phyloP scores from a whole-genome alignment of 2,797 vertebrate species.

The Halcyon leucocephala region DNA sequence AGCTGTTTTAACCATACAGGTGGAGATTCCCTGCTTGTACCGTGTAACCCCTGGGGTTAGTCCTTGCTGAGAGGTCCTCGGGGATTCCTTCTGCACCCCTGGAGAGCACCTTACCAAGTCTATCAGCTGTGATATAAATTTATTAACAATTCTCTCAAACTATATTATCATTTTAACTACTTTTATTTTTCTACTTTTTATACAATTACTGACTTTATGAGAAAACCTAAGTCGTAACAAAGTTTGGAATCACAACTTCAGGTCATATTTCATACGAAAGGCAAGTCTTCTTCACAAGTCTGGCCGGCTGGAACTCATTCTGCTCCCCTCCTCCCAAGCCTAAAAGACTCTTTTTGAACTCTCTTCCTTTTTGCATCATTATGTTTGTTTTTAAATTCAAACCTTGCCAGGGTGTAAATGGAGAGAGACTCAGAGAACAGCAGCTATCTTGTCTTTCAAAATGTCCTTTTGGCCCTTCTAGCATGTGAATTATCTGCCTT shows the following conservation, averaged over 20 bases:
- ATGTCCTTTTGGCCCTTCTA: neutral
- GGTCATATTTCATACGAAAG: rapidly evolving
- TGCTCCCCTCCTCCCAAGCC: neutral
- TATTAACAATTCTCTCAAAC: neutral
- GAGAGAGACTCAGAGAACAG: neutral
- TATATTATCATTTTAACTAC: neutral
- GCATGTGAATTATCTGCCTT: neutral
- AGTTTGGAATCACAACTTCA: neutral
- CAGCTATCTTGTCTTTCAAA: neutral
- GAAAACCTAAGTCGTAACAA: neutral
- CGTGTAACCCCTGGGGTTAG: neutral
- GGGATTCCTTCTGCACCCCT: neutral
- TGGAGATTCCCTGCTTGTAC: neutral
- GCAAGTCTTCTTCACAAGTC: neutral
- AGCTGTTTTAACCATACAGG: neutral
- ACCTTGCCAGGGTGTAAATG: neutral
- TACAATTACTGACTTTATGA: neutral
- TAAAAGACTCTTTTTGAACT: neutral
- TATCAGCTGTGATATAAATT: neutral
- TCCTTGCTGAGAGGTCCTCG: neutral
- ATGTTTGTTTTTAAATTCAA: neutral
- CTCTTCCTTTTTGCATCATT: neutral
- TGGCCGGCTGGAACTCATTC: neutral
- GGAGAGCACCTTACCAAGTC: neutral
- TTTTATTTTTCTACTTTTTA: neutral